Evolutionary conservation across 2,888 invertebrate species (phyloP).

Genomic region (Mallateleia sp.): DNA sequence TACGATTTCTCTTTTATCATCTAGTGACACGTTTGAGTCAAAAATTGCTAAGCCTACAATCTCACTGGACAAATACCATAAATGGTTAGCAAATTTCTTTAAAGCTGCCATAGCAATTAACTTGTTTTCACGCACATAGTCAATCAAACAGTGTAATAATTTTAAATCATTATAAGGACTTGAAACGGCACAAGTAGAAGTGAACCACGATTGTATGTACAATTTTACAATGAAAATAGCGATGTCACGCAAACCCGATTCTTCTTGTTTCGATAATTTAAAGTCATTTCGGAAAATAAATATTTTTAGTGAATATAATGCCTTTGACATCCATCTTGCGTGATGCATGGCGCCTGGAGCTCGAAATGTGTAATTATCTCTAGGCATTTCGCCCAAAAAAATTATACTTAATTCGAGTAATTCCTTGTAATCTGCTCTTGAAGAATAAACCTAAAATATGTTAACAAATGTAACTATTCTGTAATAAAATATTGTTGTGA

Average conservation of each 20-base stretch:
- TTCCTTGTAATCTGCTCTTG: constrained; percentile 54
- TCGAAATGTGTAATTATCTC: constrained; percentile 32
- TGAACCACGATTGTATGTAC: constrained; percentile 75
- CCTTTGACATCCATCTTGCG: constrained; percentile 82
- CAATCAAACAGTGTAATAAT: constrained; percentile 38
- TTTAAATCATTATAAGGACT: constrained; percentile 75
- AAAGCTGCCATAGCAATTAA: constrained; percentile 5
- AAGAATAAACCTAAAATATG: constrained; percentile 30
- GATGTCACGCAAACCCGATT: constrained; percentile 58
- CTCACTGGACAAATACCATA: constrained; percentile 22
- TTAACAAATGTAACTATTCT: background rate
- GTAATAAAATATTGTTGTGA: background rate
- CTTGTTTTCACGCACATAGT: background rate
- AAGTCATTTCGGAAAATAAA: constrained; percentile 78
- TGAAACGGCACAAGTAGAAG: constrained; percentile 47
- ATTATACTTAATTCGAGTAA: background rate
- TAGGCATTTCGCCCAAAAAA: background rate
- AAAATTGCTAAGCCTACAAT: constrained; percentile 25
- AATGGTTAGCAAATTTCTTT: constrained; percentile 25
- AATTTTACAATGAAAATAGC: constrained; percentile 74
- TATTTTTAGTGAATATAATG: constrained; percentile 77
- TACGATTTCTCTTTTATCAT: background rate
- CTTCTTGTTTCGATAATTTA: constrained; percentile 65
- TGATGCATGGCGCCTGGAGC: constrained; percentile 66
- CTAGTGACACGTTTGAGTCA: background rate